Evolutionary conservation across 2,888 invertebrate species (phyloP), one percentile per base, ranked within the genome.

Genomic region (Tryphoninae sp.): DNA sequence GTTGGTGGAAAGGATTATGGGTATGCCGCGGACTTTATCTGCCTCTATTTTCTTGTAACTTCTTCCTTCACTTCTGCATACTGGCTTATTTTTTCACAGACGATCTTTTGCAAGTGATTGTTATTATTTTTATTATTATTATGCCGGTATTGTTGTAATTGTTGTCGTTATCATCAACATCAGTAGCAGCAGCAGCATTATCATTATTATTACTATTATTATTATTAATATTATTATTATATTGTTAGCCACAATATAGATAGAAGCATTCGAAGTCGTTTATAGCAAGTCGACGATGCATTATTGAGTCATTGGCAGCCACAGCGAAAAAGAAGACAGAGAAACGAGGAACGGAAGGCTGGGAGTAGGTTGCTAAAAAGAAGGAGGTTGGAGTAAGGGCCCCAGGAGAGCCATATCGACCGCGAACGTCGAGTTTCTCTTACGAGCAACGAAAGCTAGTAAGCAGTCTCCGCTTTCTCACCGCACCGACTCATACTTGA

Each of bases 231-330:
- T 26, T 26, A 26, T 26, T 26, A 0, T 26, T 45, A 45, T 67
- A 75, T 19, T 13, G n/a, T 11, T 16, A 53, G 42, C 55, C 64
- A 13, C 42, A 23, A 49, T 49, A 62, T 19, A 49, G 51, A 73
- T 33, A 59, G 42, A 53, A 58, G 78, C 64, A 72, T 82, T 78
- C 72, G 62, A 75, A 75, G 79, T 68, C 78, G 72, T 72, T 76
- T 76, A 82, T 79, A 82, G 75, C 75, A 55, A 78, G 72, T 79
- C 75, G 72, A 72, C 79, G 75, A 82, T 82, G 78, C 82, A 82
- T 79, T 82, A 82, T 82, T 82, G 82, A 78, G 82, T 82, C 82
- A 82, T 82, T 82, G 78, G 82, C 76, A 78, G 76, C 62, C 75
- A 77, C 76, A 79, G 68, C 76, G 72, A 58, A 82, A 82, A 73